A percentile compares a stretch with the other conserved stretches of the same genome.
Evolutionary conservation across 2,113 vertebrate genomes (phyloP).

Genomic region (Amia ocellicauda): DNA sequence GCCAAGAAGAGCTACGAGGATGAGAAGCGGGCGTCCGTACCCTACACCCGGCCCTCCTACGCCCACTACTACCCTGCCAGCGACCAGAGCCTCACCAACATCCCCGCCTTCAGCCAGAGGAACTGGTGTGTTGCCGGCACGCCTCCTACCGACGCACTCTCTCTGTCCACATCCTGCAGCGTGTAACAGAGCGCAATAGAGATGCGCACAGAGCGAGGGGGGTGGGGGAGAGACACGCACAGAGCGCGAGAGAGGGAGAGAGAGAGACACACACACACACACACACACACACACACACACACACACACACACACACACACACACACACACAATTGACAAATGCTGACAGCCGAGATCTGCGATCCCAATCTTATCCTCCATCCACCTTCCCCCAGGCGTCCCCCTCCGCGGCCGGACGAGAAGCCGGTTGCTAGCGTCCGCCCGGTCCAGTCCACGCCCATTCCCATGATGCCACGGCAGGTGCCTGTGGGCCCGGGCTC

Average conservation of each 20-base stretch:
- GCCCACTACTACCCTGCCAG: conserved; percentile 94
- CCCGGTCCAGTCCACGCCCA: conserved; percentile 94
- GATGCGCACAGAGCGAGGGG: no score
- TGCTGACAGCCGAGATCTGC: no score
- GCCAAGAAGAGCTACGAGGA: conserved; percentile 98
- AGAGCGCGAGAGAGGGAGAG: no score
- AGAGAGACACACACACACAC: no score
- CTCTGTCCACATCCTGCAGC: no score
- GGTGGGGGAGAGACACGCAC: no score
- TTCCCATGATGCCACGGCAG: conserved; percentile 97
- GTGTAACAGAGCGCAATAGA: no score
- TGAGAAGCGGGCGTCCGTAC: conserved; percentile 93
- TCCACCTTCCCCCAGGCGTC: conserved; percentile 68
- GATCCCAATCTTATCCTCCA: neutral
- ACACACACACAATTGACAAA: neutral
- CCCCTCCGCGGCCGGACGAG: conserved; percentile 80
- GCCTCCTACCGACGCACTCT: neutral
- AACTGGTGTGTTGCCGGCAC: conserved; percentile 76
- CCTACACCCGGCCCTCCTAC: conserved; percentile 92
- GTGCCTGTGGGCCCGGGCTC: conserved; percentile 68
- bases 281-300: no score
- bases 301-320: no score
- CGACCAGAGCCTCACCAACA: conserved; percentile 85
- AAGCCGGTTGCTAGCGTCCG: conserved; percentile 94
- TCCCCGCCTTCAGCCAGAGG: conserved; percentile 92